Evolutionary conservation across 2,888 invertebrate genomes (phyloP), one percentile per base, ranked within the genome.

Genomic region (Cremastobaeus sp.): DNA sequence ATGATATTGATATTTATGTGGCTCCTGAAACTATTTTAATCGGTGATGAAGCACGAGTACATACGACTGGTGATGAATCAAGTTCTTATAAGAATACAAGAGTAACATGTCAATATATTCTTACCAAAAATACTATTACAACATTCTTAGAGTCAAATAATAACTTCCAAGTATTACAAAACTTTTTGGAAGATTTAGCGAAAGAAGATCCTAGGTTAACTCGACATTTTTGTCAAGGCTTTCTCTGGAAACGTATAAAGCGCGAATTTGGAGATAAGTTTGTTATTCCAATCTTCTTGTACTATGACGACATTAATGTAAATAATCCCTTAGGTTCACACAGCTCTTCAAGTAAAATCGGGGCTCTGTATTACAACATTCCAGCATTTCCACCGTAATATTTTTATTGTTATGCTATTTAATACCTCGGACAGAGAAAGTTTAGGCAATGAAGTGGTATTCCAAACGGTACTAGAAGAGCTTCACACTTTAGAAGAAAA

Each of bases 401-500:
- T 25, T 8, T 25, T 25, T 25, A 25, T 25, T 5, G 25, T 8
- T 5, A 5, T 25, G 25, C 8, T 25, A 25, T 25, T 25, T 8
- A 25, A 25, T 5, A 5, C 25, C 8, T 3, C 25, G 8, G 25
- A 25, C 8, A n/a, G n/a, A 25, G 25, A 25, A 25, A 25, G 25
- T 25, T 25, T 3, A n/a, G n/a, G n/a, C n/a, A n/a, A n/a, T n/a
- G n/a, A n/a, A n/a, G n/a, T n/a, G n/a, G n/a, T 35, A 12, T 6
- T 15, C 3, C 14, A 77, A 76, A 37, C 35, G 69, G 39, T 64
- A 64, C 8, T 47, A n/a, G n/a, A n/a, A n/a, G n/a, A n/a, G n/a
- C n/a, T n/a, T n/a, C n/a, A n/a, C n/a, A n/a, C n/a, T n/a, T n/a
- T n/a, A n/a, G n/a, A n/a, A n/a, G n/a, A n/a, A n/a, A n/a, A n/a